Evolutionary conservation across 2,888 invertebrate genomes (phyloP), one percentile per base, ranked within the genome.

Genomic region (Cerastis rubricosa): DNA sequence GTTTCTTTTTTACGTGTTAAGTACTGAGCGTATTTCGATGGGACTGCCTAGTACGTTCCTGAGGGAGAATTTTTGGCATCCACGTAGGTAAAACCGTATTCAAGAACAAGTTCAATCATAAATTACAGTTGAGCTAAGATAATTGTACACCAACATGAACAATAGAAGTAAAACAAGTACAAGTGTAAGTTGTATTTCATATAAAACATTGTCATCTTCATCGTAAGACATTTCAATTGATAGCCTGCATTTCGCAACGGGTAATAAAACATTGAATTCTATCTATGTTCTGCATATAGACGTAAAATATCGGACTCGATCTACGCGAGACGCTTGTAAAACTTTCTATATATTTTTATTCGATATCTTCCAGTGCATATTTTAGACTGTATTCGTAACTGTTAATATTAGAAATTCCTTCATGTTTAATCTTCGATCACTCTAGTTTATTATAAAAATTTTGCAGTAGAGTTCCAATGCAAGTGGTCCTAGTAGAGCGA

Each of bases 141-240:
- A 35, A 14, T n/a, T 57, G 14, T 14, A 25, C 2, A 14, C 57
- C 14, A 57, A 57, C 14, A 25, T 25, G n/a, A 19, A 57, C 6
- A 59, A 59, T 17, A 6, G 7, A 40, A 40, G 40, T 40, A 12
- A 40, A 22, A 63, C 12, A 14, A n/a, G n/a, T n/a, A n/a, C n/a
- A n/a, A n/a, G n/a, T n/a, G n/a, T n/a, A n/a, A n/a, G 7, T 43
- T 64, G 2, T n/a, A n/a, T 68, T 63, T 69, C 65, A 22, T 14
- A 65, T 19, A 35, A 68, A 71, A 71, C 72, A 80, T 71, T 72
- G 81, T 67, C 63, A 72, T 67, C 35, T 25, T 43, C 17, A n/a
- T 81, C 29, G 57, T 85, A 63, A 51, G 59, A 54, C 14, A 40
- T 84, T 72, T 29, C 19, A 72, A 81, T 85, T 76, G 61, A 83